Evolutionary conservation across 2,113 vertebrate species (phyloP).

Genomic region (Cairina moschata): DNA sequence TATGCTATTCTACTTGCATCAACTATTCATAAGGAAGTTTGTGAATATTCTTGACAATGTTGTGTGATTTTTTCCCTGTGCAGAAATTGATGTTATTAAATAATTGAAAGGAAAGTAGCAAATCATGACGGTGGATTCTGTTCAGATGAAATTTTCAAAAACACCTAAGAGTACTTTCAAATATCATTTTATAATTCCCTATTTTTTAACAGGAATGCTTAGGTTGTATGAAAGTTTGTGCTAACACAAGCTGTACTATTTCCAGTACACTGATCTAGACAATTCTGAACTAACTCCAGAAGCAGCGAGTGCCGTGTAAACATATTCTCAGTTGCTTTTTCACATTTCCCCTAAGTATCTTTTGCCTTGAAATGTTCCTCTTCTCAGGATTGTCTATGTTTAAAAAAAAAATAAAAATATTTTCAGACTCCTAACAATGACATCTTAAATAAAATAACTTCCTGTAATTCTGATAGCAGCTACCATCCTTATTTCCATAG

Average conservation of each 20-base stretch:
- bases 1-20: neutral
- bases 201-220: neutral
- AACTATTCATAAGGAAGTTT: neutral
- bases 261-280: neutral
- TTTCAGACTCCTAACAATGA: conserved; percentile 11
- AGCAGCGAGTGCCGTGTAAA: neutral
- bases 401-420: neutral
- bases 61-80: neutral
- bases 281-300: neutral
- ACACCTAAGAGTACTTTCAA: neutral
- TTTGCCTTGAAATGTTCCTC: conserved; percentile 16
- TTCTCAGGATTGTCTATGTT: neutral
- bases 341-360: neutral
- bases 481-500: conserved; percentile 58
- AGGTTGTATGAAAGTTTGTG: neutral
- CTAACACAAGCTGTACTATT: neutral
- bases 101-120: neutral
- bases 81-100: neutral
- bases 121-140: fast-evolving
- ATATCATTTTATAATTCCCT: neutral
- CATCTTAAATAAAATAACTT: conserved; percentile 39
- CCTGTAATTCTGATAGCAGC: conserved; percentile 13
- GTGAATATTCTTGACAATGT: neutral
- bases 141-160: neutral
- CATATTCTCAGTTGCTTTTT: neutral